Evolutionary conservation across 2,797 vertebrate genomes (phyloP), one percentile per base, ranked within the genome.

Genomic region (Ispidina picta): DNA sequence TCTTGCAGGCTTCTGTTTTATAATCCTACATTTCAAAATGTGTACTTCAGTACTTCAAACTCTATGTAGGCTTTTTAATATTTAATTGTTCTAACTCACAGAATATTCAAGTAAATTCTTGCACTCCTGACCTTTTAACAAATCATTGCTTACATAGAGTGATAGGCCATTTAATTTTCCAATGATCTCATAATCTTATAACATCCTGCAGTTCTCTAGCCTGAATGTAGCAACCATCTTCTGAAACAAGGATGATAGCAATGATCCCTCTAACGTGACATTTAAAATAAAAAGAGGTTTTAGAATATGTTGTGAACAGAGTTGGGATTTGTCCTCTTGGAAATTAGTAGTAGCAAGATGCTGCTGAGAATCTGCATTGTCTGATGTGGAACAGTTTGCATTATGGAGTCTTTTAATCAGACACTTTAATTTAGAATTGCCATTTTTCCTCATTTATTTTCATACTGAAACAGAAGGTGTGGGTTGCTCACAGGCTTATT

Each of bases 371-470:
- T 70, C 46, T 79, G 29, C 43, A n/a, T 60, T 88, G 11, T 79
- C 41, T 76, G 33, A 10, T 74, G 33, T 79, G 49, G 63, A 94
- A 48, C 58, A 22, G 48, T 85, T 76, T 95, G 65, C 35, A 26
- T 92, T 86, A 33, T 37, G 33, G 70, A 43, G 60, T 59, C 35
- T 65, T 88, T 92, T 85, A 54, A 31, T 91, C 56, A 96, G 80
- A 84, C 60, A 35, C 70, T 94, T 90, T 83, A 74, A 35, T 88
- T 96, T 92, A 93, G 83, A 95, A 89, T 66, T 80, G 56, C 35
- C 8, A 3, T 83, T 95, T 96, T 84, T 33, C 59, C 44, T 48
- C 65, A 69, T n/a, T 73, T 69, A 69, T 76, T 90, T 69, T 84
- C 74, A 79, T 72, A 66, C 49, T 82, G 83, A 64, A 90, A 52